Evolutionary conservation across 2,113 vertebrate species (phyloP), one percentile per base, ranked within the genome.

Genomic region (Pteruthius melanotis): DNA sequence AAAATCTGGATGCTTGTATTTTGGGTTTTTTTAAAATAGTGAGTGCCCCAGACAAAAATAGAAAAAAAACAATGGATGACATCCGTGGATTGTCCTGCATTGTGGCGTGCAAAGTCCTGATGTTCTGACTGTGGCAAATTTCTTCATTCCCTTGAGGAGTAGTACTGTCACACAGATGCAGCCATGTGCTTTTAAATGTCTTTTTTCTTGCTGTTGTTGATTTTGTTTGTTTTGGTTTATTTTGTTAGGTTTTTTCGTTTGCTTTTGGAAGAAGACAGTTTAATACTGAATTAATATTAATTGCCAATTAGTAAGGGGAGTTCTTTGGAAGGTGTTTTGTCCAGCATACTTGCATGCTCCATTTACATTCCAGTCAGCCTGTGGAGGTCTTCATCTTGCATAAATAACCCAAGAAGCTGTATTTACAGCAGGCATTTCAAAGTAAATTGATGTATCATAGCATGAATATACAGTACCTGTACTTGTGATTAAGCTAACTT

Each of bases 281-380:
- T 31, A n/a, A 20, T 50, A 18, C 15, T 28, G 7, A 88, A 56
- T 78, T 68, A 47, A 71, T 33, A 70, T 59, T 65, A 45, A 60
- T 56, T 76, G 7, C 14, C 13, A 76, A 14, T 66, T 57, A 44
- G 7, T 26, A 37, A 2, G 2, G 19, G n/a, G 75, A 26, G 14
- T 70, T 92, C 78, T 88, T 77, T 9, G 47, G 49, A 27, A 71
- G 27, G 4, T 20, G 5, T 47, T 92, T 87, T 59, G 54, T 78
- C n/a, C 30, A 44, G 16, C 0, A 1, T 11, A 40, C 14, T 50
- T 54, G 13, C 8, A 18, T 45, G 5, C 4, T 44, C 11, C n/a
- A 4, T 72, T 50, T 6, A 1, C 8, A 27, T 81, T 89, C 20
- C 22, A 61, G 40, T 22, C 53, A 52, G 24, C 19, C 28, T 81